phyloP scores from a whole-genome alignment of 2,888 invertebrate species.

The Protula sp. region DNA sequence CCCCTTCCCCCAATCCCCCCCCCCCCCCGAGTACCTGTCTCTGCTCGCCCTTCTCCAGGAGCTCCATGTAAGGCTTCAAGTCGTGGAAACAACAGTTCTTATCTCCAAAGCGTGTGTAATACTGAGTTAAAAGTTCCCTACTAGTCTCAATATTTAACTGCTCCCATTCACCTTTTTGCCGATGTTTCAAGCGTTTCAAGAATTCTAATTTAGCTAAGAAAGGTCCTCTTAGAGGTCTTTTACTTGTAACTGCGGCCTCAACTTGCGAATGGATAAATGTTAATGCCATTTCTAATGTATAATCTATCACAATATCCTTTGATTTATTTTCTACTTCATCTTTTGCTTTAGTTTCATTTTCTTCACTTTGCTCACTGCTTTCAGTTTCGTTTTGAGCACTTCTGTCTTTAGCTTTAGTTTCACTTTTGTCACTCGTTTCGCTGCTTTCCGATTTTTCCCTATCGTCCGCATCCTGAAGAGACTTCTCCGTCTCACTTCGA shows the following conservation, averaged over 20 bases:
- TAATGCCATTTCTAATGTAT: slow-evolving; percentile 29
- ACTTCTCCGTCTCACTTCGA: too few relatives aligned
- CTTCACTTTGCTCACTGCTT: not conserved
- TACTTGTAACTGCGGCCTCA: not conserved
- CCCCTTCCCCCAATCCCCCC: too few relatives aligned
- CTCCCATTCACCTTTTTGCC: not conserved
- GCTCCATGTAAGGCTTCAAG: slow-evolving; percentile 68
- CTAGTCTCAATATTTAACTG: not conserved
- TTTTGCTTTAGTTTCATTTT: not conserved
- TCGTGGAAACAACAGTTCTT: slow-evolving; percentile 83
- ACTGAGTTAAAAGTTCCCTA: slow-evolving; percentile 62
- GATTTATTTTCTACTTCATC: not conserved
- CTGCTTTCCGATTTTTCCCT: not conserved
- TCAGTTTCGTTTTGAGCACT: not conserved
- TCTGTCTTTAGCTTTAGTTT: not conserved
- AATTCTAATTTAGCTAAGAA: slow-evolving; percentile 74
- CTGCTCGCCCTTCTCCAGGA: slow-evolving; percentile 56
- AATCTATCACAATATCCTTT: slow-evolving; percentile 25
- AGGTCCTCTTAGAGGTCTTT: slow-evolving; percentile 65
- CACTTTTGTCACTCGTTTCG: not conserved
- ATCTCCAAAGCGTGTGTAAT: slow-evolving; percentile 75
- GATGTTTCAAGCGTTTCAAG: slow-evolving; percentile 27
- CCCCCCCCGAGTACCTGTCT: too few relatives aligned
- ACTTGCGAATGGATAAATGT: not conserved
- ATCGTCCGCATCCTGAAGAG: too few relatives aligned